These are phyloP conservation scores for Ephestia elutella DNA, from an alignment of 1,140 invertebrate species.

Conservation along the genomic window DNA sequence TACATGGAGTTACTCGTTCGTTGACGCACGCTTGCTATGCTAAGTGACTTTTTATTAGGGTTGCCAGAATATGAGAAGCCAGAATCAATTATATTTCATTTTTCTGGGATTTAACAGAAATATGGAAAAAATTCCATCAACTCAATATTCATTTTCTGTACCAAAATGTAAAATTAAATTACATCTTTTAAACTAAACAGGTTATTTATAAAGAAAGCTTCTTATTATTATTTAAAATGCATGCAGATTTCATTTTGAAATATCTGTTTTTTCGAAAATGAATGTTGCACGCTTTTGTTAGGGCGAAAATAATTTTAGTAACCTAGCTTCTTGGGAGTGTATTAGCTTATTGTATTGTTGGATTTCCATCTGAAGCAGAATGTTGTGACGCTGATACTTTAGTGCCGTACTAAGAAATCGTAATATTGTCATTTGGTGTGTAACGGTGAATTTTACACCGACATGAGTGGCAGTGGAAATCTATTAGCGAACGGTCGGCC, in stretches of 20 bases:
- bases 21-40: constrained; percentile 33
- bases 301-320: neutral
- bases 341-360: constrained; percentile 33
- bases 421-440: constrained; percentile 25
- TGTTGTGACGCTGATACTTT: neutral
- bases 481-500: neutral
- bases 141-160: too few species aligned
- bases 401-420: constrained; percentile 16
- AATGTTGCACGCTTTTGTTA: neutral
- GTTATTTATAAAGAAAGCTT: too few species aligned
- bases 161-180: too few species aligned
- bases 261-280: too few species aligned
- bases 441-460: constrained; percentile 5
- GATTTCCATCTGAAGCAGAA: constrained; percentile 27
- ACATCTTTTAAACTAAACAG: too few species aligned
- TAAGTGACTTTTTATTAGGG: constrained; percentile 30
- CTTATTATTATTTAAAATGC: too few species aligned
- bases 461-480: neutral
- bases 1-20: constrained; percentile 24
- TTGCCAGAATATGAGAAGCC: neutral
- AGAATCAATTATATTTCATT: too few species aligned
- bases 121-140: too few species aligned
- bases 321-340: constrained; percentile 13
- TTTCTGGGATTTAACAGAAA: too few species aligned
- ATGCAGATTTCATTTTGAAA: too few species aligned